A percentile compares a stretch with the other conserved stretches of the same genome.
Evolutionary conservation across 2,797 vertebrate genomes (phyloP).

Genomic region (Pangasius macronema): DNA sequence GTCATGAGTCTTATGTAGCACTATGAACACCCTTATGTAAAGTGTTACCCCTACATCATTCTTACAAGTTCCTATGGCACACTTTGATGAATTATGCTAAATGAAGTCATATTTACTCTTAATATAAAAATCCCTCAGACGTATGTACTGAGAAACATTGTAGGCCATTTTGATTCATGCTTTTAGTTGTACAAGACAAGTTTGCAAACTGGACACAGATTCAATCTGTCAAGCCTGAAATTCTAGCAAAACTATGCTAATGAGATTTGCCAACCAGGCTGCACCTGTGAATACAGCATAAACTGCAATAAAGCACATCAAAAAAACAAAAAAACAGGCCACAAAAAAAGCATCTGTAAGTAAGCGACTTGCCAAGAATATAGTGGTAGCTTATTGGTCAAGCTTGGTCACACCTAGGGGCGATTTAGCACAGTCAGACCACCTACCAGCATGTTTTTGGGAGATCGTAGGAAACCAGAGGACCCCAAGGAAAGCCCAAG

Average conservation of each 20-base stretch:
- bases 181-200: background rate
- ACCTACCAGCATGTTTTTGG: background rate
- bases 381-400: background rate
- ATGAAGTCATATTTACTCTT: background rate
- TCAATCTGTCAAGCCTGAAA: background rate
- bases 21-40: background rate
- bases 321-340: background rate
- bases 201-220: background rate
- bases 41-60: background rate
- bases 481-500: background rate
- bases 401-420: background rate
- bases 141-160: background rate
- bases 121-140: background rate
- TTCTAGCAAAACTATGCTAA: slow-evolving; percentile 5
- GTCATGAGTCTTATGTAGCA: background rate
- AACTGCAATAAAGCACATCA: too few species aligned
- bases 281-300: background rate
- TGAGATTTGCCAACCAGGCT: background rate
- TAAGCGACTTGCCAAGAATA: background rate
- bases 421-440: background rate
- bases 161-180: background rate
- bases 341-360: background rate
- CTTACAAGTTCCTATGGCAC: background rate
- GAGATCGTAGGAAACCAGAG: background rate
- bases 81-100: background rate